Conservation (phyloP, 2,113 vertebrate genomes). For the Dipodomys spectabilis region DNA sequence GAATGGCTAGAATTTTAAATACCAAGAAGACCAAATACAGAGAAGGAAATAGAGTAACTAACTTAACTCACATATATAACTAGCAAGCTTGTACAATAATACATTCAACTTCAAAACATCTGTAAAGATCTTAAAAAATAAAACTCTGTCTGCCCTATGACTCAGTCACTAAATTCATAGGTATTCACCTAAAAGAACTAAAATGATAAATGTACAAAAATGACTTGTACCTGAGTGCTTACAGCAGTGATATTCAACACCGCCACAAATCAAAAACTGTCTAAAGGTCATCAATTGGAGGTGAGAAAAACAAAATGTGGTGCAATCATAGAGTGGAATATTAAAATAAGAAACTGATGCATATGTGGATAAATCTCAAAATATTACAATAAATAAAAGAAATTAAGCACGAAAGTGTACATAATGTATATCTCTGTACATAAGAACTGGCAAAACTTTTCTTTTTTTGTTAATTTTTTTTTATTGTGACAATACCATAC, state of each 20-base stretch:
- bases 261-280: not conserved
- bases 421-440: not conserved
- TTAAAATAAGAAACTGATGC: not conserved
- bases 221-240: not conserved
- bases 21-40: not conserved
- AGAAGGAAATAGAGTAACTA: not conserved
- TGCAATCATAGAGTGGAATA: not conserved
- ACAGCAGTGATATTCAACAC: not conserved
- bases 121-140: constrained; percentile 30
- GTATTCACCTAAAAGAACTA: not conserved
- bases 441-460: not conserved
- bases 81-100: not conserved
- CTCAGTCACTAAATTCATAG: not conserved
- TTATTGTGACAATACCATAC: not conserved
- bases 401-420: not conserved
- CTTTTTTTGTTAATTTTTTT: not conserved
- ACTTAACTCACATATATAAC: not conserved
- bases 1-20: not conserved
- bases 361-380: constrained; percentile 17
- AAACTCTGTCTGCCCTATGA: not conserved
- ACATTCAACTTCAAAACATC: not conserved
- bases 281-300: not conserved
- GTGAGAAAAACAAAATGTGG: not conserved
- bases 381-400: not conserved
- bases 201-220: not conserved